These are phyloP conservation scores for Drosophila ochracea DNA, from an alignment of 2,888 invertebrate genomes.

Conservation along the genomic window DNA sequence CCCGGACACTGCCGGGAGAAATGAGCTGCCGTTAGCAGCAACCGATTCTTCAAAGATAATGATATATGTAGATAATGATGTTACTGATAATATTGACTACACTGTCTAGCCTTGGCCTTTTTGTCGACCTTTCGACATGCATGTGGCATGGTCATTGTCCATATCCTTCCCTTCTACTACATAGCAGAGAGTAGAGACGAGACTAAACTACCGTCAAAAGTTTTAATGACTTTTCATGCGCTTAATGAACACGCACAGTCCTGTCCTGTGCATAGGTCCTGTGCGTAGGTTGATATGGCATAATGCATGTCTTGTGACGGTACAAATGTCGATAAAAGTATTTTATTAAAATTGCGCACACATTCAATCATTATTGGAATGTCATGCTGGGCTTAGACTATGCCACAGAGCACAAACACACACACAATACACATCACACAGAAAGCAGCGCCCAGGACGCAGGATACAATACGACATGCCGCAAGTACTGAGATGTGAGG, in stretches of 20 bases:
- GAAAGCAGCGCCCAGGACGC: slow-evolving; percentile 14
- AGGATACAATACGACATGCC: slow-evolving; percentile 30
- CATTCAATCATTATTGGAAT: slow-evolving; percentile 81
- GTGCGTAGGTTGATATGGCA: slow-evolving; percentile 13
- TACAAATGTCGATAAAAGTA: slow-evolving; percentile 80
- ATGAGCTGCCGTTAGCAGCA: slow-evolving; percentile 26
- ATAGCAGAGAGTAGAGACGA: not conserved
- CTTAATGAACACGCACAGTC: slow-evolving; percentile 51
- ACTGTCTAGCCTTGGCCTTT: slow-evolving; percentile 54
- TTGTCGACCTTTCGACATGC: slow-evolving; percentile 64
- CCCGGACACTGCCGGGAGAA: slow-evolving; percentile 35
- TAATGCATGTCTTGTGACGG: slow-evolving; percentile 58
- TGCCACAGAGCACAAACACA: slow-evolving; percentile 7
- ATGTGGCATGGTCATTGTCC: slow-evolving; percentile 16
- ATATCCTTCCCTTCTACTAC: not conserved
- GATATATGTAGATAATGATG: slow-evolving; percentile 25
- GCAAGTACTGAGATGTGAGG: slow-evolving; percentile 48
- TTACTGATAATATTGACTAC: slow-evolving; percentile 46
- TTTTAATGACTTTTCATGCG: slow-evolving; percentile 77
- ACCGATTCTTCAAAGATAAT: slow-evolving; percentile 11
- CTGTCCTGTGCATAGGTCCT: slow-evolving; percentile 18
- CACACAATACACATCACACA: slow-evolving; percentile 3
- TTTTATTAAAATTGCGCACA: slow-evolving; percentile 81
- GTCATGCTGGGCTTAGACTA: slow-evolving; percentile 59
- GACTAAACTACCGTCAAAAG: slow-evolving; percentile 55